Evolutionary conservation across 2,888 invertebrate genomes (phyloP).

Genomic region (Polydrusus cervinus): DNA sequence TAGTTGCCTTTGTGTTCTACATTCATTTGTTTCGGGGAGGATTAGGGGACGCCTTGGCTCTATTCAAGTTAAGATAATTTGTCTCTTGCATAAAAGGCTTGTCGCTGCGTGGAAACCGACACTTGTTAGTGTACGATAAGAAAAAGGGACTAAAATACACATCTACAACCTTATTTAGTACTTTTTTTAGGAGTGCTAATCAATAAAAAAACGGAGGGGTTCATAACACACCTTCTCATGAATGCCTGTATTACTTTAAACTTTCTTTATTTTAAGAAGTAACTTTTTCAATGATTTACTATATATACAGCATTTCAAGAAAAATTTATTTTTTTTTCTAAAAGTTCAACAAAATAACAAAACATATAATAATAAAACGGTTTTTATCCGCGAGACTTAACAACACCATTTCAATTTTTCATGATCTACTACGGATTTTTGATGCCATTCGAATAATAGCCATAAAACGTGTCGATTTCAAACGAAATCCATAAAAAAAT

Average conservation of each 20-base stretch:
- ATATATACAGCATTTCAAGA: too few species aligned
- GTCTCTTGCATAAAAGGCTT: not conserved
- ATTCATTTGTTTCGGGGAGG: not conserved
- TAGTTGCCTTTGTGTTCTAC: not conserved
- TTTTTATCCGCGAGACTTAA: constrained; percentile 6
- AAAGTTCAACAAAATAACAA: not conserved
- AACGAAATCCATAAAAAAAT: constrained; percentile 27
- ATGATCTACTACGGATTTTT: constrained; percentile 8
- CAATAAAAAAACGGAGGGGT: too few species aligned
- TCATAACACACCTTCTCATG: too few species aligned
- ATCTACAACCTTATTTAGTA: too few species aligned
- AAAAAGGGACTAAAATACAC: too few species aligned
- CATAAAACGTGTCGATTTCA: not conserved
- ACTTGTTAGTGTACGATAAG: too few species aligned
- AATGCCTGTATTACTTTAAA: too few species aligned
- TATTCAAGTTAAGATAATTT: constrained; percentile 1
- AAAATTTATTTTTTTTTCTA: too few species aligned
- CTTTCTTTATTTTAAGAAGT: too few species aligned
- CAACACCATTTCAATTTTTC: constrained; percentile 15
- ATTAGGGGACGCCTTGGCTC: not conserved
- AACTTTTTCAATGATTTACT: too few species aligned
- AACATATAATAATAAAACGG: not conserved
- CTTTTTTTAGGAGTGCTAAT: too few species aligned
- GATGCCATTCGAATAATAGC: constrained; percentile 1
- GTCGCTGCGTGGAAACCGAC: too few species aligned